Base-by-base conservation (phyloP, 2,113 vertebrate genomes). In the Glaucomys volans region DNA sequence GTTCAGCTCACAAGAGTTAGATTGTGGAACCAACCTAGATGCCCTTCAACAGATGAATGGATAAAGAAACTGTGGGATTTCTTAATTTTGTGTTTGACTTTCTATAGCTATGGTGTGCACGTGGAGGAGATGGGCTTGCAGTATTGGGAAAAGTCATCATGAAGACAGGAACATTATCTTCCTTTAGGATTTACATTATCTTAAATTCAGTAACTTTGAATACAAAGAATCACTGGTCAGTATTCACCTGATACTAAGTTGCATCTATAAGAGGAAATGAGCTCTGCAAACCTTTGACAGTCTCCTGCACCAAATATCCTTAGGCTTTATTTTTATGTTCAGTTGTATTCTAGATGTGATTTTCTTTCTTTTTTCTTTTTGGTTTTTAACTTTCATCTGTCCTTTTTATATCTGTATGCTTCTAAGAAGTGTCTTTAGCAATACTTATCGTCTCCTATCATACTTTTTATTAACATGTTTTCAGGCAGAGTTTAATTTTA, bases 401-500 rank as follows among this genome's bases (percentile, higher is more conserved):
- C n/a, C 8, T 81, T 18, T 86, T 81, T n/a, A 71, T 57, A 85
- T 37, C n/a, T 79, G 5, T 32, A 40, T 11, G 42, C 8, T 42
- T 82, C 18, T 81, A 59, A 77, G 76, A 62, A 2, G 1, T 26
- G 40, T 62, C 2, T 54, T 75, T 64, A 93, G 18, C 24, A 77
- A 17, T 79, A 26, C 17, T 40, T 47, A 69, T 5, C 57, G 28
- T 93, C 35, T 30, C 4, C 47, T 42, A 85, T 54, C 40, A 47
- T 62, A 50, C 1, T 54, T 92, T 88, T 94, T 71, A 82, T 75
- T 87, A 95, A 35, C 76, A 77, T 52, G 47, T 83, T 88, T 95
- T 94, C 67, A 76, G 69, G 54, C 20, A 75, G 54, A 87, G 26
- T 77, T 94, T 96, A 82, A 42, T 83, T 92, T 94, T 95, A 96